Evolutionary conservation across 2,113 vertebrate genomes (phyloP), one percentile per base, ranked within the genome.

Genomic region (Cryptomyrus ogoouensis): DNA sequence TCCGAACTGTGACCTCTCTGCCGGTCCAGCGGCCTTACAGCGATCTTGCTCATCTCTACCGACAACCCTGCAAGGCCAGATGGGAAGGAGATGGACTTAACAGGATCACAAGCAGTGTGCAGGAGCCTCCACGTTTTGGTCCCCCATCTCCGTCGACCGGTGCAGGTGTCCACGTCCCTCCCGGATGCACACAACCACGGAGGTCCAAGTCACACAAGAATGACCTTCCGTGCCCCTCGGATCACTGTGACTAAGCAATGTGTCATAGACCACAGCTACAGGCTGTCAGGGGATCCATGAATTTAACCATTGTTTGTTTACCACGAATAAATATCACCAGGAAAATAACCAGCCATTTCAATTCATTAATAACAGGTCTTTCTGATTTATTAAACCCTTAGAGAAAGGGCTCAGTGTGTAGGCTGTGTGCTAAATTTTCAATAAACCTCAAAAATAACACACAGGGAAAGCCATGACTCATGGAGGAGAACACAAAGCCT

Each of bases 301-400:
- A 91, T 88, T 86, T 70, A 83, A 92, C 85, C 83, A 90, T 91
- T 91, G 90, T 91, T 92, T 91, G 90, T 91, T 91, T 91, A 91
- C 88, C 89, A 86, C 77, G 88, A 87, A 74, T 50, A 17, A 87
- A 74, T 46, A 21, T 87, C 21, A 88, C 91, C 91, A 92, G 91
- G 91, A 90, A 92, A 91, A 93, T 89, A 58, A 42, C 21, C 44
- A 50, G 21, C 62, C 24, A 31, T 84, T 92, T 91, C 90, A 91
- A 89, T 74, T 74, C 56, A 90, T 35, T 88, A 85, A 83, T 58
- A 88, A 80, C 74, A 7, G 74, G 17, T 50, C 27, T 52, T 87
- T 92, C 92, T 89, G 91, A 89, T 83, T 58, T 66, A 90, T 31
- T 88, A 85, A 88, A 49, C 27, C 62, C 62, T 31, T 70, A 70